Percentiles rank a stretch among this genome's conserved stretches.
These are phyloP conservation scores for Hippolais icterina DNA, from an alignment of 2,113 vertebrate species.

Conservation along the genomic window DNA sequence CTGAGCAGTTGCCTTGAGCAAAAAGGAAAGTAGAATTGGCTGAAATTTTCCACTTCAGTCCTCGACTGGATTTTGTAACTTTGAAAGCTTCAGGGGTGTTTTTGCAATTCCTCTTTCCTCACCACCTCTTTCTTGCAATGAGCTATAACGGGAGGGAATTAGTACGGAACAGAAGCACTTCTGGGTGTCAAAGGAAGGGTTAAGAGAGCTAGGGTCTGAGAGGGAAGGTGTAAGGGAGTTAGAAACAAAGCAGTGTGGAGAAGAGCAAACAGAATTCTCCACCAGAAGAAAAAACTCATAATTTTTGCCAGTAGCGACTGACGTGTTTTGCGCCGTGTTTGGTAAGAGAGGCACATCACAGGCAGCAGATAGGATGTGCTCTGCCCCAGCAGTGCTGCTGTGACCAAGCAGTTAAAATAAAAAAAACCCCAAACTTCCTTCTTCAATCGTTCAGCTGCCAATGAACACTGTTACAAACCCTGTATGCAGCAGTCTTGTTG, in stretches of 20 bases:
- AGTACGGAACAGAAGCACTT: background rate
- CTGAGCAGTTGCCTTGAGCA: background rate
- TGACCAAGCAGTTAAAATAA: background rate
- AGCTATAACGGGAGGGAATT: accelerated
- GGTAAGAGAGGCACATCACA: background rate
- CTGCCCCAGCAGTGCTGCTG: background rate
- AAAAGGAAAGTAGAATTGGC: background rate
- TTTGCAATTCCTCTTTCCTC: background rate
- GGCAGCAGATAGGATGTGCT: background rate
- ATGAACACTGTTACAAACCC: background rate
- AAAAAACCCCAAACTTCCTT: slow-evolving; percentile 24
- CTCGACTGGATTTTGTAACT: background rate
- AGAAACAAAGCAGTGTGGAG: background rate
- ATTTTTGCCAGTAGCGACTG: background rate
- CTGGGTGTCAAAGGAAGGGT: background rate
- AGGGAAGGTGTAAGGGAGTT: background rate
- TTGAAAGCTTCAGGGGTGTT: background rate
- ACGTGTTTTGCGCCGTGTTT: accelerated
- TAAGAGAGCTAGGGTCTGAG: background rate
- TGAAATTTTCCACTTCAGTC: background rate
- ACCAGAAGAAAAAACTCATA: background rate
- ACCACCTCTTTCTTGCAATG: background rate
- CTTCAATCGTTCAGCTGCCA: background rate
- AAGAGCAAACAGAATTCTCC: background rate
- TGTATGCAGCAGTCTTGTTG: background rate